Evolutionary conservation across 2,888 invertebrate species (phyloP), one percentile per base, ranked within the genome.

Genomic region (Pteria penguin): DNA sequence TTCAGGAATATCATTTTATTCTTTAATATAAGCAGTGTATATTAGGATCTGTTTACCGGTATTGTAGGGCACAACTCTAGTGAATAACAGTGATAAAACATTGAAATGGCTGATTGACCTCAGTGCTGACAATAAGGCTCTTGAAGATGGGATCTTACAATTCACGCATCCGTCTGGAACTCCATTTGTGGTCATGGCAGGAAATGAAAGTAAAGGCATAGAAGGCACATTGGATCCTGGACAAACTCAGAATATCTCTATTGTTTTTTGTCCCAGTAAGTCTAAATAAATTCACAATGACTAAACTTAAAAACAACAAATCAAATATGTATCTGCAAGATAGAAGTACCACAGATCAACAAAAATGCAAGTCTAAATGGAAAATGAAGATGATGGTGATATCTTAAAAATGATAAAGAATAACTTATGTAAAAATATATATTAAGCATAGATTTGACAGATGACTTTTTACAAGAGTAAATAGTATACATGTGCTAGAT

Each of bases 181-280:
- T 57, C 91, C 91, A 2, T 90, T 89, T 80, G 79, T 87, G 18
- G 86, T 81, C n/a, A 82, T 84, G 26, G 80, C 82, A n/a, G 83
- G 83, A 22, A 81, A 85, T 33, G 79, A 81, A 8, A 82, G 75
- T 24, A 80, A 82, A 29, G 89, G 89, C 27, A 87, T 91, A 22
- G 87, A 89, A 67, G 91, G 91, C 18, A 75, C 83, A 4, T 81
- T 92, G 52, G 87, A 89, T 8, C 88, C 91, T n/a, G 90, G 90
- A 4, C 82, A 89, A 78, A 86, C 87, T 0, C 84, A 88, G 65
- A 81, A 86, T 26, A 78, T 92, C 2, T 83, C 88, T 1, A 84
- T 92, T 32, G 73, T 89, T 60, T 92, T 92, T 80, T 89, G 88
- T 81, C 92, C 92, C 72, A 86, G 91, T 91, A 81, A 85, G 88